Percentiles rank a stretch among this genome's conserved stretches.
Conservation (phyloP, 2,797 vertebrate genomes). For the Siniperca obscura region DNA sequence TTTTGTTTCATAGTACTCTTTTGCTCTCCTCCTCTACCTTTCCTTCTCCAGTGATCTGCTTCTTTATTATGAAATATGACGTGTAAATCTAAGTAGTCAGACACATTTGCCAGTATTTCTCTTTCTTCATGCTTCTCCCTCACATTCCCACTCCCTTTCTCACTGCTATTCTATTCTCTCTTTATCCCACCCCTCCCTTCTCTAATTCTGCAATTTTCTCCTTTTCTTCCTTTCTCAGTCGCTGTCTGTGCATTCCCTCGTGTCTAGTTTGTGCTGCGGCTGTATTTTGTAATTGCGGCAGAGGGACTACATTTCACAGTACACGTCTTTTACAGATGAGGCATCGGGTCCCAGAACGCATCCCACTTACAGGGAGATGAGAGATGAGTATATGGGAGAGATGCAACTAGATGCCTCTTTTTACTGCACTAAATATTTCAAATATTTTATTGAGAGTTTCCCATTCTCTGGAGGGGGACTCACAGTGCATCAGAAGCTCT, state of each 20-base stretch:
- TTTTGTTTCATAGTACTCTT: conserved; percentile 20
- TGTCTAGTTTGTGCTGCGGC: conserved; percentile 66
- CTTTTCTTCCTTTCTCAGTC: conserved; percentile 25
- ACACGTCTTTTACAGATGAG: conserved; percentile 58
- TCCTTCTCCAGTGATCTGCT: not conserved
- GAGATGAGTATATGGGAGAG: conserved; percentile 46
- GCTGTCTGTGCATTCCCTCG: conserved; percentile 45
- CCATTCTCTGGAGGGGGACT: conserved; percentile 15
- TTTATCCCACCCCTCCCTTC: conserved; percentile 26
- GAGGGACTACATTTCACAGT: conserved; percentile 60
- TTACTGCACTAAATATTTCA: conserved; percentile 61
- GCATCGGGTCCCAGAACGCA: conserved; percentile 31
- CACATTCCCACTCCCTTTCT: not conserved
- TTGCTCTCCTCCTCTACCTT: not conserved
- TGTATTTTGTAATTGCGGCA: conserved; percentile 62
- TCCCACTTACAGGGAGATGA: conserved; percentile 45
- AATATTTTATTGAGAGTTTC: conserved; percentile 54
- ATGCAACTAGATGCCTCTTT: conserved; percentile 56
- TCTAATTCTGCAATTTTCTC: conserved; percentile 43
- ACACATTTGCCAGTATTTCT: conserved; percentile 11
- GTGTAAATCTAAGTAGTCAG: conserved; percentile 31
- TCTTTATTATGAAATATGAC: conserved; percentile 35
- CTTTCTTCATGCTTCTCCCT: conserved; percentile 7
- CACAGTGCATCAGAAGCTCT: conserved; percentile 22
- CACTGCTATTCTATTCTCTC: not conserved